Evolutionary conservation across 1,140 invertebrate species (phyloP).

Genomic region (Globodera rostochiensis): DNA sequence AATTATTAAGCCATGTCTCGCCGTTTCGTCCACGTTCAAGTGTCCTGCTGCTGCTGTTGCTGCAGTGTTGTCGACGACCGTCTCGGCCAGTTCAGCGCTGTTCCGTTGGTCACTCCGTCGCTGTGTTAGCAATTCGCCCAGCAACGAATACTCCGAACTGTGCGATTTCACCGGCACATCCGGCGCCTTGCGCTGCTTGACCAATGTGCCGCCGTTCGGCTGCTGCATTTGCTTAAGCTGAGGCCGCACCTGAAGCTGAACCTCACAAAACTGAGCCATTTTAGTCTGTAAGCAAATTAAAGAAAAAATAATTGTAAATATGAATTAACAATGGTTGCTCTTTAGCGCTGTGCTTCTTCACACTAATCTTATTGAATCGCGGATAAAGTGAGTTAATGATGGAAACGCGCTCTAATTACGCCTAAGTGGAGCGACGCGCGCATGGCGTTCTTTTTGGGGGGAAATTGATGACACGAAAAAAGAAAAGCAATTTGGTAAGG

Average conservation of each 20-base stretch:
- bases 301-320: no score
- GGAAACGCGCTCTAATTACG: not conserved
- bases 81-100: not conserved
- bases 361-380: not conserved
- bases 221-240: not conserved
- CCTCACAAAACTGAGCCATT: not conserved
- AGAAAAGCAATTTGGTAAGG: not conserved
- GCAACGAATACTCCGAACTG: not conserved
- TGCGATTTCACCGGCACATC: not conserved
- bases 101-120: not conserved
- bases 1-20: constrained; percentile 1
- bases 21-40: not conserved
- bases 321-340: no score
- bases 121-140: not conserved
- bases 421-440: not conserved
- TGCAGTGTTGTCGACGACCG: no score
- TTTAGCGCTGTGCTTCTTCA: no score
- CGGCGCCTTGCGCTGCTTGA: not conserved
- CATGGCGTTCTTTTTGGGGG: not conserved
- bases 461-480: not conserved
- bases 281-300: no score
- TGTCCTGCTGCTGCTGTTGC: not conserved
- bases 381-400: not conserved
- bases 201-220: not conserved
- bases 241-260: not conserved